Evolutionary conservation across 2,113 vertebrate species (phyloP), one percentile per base, ranked within the genome.

Genomic region (Cyprinus carpio): DNA sequence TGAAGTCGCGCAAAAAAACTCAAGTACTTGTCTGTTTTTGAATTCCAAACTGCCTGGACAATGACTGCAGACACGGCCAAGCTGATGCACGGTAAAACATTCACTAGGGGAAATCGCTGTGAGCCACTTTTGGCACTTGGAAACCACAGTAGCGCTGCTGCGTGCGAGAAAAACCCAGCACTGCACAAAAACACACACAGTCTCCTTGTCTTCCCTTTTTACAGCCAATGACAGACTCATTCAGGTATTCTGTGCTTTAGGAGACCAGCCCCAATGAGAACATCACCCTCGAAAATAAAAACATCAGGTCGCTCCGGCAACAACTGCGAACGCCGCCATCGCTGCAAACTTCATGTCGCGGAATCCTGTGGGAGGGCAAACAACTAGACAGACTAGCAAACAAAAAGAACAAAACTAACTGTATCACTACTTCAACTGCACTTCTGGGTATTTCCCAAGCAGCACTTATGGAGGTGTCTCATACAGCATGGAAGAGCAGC

Each of bases 401-500:
- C 46, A 69, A 37, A 79, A 72, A 75, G 2, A 31, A 81, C 29
- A 34, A 75, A n/a, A 75, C 25, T 31, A 31, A 75, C 31, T n/a
- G 51, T 65, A 71, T 43, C 31, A 43, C 60, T 29, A 31, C 34
- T 77, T 83, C 76, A 40, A 10, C 43, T 76, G 34, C 81, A n/a
- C 54, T 79, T 80, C 84, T 75, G 77, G 58, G 74, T 37, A 83
- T 77, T 72, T 40, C 46, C 8, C 69, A 40, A 90, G 84, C 87
- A 87, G 87, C 84, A 85, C 40, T 80, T 25, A n/a, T 23, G 49
- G 62, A 43, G 23, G 64, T 18, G 16, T 2, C 18, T 96, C 95
- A 99, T 90, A 99, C 96, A 34, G 96, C 95, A 64, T 97, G 97
- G 83, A 99, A 96, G 84, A 97, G 94, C 90, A 99, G 91, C 0